A percentile compares a stretch with the other conserved stretches of the same genome.
phyloP scores from a whole-genome alignment of 2,888 invertebrate genomes.

The Lasioglossum vierecki region DNA sequence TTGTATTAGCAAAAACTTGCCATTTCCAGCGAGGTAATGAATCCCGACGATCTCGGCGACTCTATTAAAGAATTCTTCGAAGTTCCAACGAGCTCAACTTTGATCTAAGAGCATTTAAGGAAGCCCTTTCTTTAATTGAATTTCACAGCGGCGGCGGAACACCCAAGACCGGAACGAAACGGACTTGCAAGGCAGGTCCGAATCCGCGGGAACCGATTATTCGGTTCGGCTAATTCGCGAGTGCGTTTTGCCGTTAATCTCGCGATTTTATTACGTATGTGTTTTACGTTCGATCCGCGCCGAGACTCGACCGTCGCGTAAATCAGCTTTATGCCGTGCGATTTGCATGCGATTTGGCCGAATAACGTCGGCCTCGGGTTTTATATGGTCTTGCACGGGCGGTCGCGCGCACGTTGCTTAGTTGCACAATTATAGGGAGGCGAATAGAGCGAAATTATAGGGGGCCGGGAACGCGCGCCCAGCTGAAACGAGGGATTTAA shows the following conservation, averaged over 20 bases:
- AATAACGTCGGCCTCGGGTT: conserved; percentile 29
- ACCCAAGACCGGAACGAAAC: background rate
- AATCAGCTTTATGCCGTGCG: conserved; percentile 35
- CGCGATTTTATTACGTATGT: conserved; percentile 8
- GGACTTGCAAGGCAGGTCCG: background rate
- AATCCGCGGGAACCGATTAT: background rate
- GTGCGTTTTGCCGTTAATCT: background rate
- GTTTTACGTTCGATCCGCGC: conserved; percentile 4
- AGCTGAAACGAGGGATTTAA: conserved; percentile 50
- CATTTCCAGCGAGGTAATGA: background rate
- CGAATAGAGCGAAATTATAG: conserved; percentile 55
- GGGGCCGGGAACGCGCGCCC: conserved; percentile 16
- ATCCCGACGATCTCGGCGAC: background rate
- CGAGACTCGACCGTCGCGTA: conserved; percentile 20
- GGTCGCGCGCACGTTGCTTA: background rate
- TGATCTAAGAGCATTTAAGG: background rate
- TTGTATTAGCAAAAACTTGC: background rate
- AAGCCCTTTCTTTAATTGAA: background rate
- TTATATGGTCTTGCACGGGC: conserved; percentile 13
- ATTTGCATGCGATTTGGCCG: conserved; percentile 45
- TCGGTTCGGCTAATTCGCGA: background rate
- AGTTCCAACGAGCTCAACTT: background rate
- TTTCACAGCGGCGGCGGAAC: background rate
- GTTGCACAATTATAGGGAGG: conserved; percentile 48
- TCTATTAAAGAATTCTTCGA: background rate